phyloP scores from a whole-genome alignment of 1,140 invertebrate genomes.

The Aporrectodea caliginosa region DNA sequence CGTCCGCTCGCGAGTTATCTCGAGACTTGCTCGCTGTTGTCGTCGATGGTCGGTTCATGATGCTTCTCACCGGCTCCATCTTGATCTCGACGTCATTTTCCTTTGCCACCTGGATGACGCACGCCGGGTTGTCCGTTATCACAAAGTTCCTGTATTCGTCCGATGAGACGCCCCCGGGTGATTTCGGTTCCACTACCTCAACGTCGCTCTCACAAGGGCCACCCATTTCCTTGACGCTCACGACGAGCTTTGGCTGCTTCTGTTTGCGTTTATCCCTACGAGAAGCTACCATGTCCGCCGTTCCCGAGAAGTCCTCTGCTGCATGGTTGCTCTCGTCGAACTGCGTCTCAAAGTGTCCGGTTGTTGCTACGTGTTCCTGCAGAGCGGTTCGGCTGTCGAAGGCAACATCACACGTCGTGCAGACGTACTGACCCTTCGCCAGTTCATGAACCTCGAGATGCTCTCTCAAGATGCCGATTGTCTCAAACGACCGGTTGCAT shows the following conservation, averaged over 20 bases:
- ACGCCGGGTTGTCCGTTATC: background rate
- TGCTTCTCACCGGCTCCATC: constrained; percentile 18
- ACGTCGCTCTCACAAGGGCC: background rate
- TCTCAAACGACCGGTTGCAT: background rate
- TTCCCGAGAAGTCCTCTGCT: background rate
- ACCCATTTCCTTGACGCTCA: background rate
- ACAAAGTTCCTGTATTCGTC: constrained; percentile 12
- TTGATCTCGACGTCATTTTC: background rate
- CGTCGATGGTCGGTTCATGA: background rate
- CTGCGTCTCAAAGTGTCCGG: too few relatives aligned
- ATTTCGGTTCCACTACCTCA: background rate
- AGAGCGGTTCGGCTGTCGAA: too few relatives aligned
- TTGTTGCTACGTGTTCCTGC: background rate
- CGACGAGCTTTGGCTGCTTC: background rate
- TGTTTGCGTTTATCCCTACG: background rate
- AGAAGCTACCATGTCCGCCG: background rate
- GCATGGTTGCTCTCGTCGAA: background rate
- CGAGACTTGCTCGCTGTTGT: background rate
- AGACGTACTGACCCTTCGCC: too few relatives aligned
- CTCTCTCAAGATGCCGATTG: background rate
- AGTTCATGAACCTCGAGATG: constrained; percentile 13
- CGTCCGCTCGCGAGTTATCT: background rate
- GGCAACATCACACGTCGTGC: too few relatives aligned
- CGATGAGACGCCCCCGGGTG: background rate
- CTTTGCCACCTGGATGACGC: background rate